Evolutionary conservation across 2,888 invertebrate genomes (phyloP).

Genomic region (Hydropsyche betteni): DNA sequence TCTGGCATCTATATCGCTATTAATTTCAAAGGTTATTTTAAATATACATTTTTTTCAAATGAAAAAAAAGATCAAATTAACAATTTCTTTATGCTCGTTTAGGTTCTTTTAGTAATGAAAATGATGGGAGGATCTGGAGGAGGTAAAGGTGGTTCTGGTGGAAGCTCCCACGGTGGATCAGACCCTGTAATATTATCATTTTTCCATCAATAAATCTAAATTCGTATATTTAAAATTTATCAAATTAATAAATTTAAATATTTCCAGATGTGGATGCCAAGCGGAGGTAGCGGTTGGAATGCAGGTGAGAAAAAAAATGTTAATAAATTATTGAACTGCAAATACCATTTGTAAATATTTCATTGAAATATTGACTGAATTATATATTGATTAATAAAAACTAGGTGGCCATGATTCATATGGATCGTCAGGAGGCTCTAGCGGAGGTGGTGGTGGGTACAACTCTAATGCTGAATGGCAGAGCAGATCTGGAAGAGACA

Average conservation of each 20-base stretch:
- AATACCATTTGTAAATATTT: not conserved
- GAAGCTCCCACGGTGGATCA: constrained; percentile 46
- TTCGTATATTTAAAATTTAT: constrained; percentile 54
- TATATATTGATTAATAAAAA: constrained; percentile 55
- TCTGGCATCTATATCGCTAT: constrained; percentile 69
- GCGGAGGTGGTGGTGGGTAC: constrained; percentile 57
- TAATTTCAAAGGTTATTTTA: constrained; percentile 66
- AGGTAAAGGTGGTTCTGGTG: constrained; percentile 56
- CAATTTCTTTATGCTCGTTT: constrained; percentile 41
- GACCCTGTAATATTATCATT: constrained; percentile 57
- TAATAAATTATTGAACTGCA: constrained; percentile 35
- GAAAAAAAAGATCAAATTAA: not conserved
- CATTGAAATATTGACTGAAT: not conserved
- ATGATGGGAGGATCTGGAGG: constrained; percentile 54
- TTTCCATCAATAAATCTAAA: not conserved
- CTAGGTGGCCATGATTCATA: constrained; percentile 55
- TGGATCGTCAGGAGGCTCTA: constrained; percentile 55
- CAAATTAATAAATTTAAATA: constrained; percentile 26
- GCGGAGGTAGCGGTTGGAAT: constrained; percentile 64
- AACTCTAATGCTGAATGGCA: constrained; percentile 65
- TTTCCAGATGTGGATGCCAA: constrained; percentile 60
- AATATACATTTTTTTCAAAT: not conserved
- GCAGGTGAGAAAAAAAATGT: constrained; percentile 56
- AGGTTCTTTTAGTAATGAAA: constrained; percentile 64
- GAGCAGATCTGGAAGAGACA: constrained; percentile 56